These are phyloP conservation scores for Sarcophaga bullata DNA, from an alignment of 1,140 invertebrate species.

Conservation along the genomic window DNA sequence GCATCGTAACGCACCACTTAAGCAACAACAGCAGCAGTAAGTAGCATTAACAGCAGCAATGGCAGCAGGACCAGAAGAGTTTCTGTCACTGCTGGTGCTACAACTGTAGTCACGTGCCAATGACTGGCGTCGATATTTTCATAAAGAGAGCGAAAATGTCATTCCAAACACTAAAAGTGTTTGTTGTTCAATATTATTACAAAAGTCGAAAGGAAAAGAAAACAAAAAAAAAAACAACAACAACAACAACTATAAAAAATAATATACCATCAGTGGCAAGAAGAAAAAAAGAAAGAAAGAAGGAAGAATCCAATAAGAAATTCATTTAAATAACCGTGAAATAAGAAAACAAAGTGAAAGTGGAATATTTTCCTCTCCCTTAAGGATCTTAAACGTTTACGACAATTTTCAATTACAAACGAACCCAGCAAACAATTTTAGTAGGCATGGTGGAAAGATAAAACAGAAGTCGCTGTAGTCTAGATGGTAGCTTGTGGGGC, in stretches of 20 bases:
- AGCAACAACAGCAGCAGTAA: background rate
- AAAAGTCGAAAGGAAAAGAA: too few relatives aligned
- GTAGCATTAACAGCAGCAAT: background rate
- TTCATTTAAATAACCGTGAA: constrained; percentile 9
- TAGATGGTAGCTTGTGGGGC: too few relatives aligned
- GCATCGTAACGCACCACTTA: background rate
- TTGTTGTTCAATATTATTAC: constrained; percentile 14
- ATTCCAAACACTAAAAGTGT: constrained; percentile 19
- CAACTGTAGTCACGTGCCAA: constrained; percentile 10
- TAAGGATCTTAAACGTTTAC: constrained; percentile 38
- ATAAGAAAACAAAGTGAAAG: background rate
- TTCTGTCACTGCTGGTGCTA: background rate
- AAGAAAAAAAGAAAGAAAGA: background rate
- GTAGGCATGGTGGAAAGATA: too few relatives aligned
- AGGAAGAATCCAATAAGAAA: background rate
- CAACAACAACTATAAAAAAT: too few relatives aligned
- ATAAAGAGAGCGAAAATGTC: background rate
- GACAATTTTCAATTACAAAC: constrained; percentile 37
- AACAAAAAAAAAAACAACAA: too few relatives aligned
- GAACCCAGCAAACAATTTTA: background rate
- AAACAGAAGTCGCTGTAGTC: too few relatives aligned
- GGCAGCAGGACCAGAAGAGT: background rate
- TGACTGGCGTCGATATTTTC: constrained; percentile 15
- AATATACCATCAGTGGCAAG: too few relatives aligned
- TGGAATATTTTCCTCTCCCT: background rate